phyloP scores from a whole-genome alignment of 2,888 invertebrate genomes.

The Therioaphis trifolii region DNA sequence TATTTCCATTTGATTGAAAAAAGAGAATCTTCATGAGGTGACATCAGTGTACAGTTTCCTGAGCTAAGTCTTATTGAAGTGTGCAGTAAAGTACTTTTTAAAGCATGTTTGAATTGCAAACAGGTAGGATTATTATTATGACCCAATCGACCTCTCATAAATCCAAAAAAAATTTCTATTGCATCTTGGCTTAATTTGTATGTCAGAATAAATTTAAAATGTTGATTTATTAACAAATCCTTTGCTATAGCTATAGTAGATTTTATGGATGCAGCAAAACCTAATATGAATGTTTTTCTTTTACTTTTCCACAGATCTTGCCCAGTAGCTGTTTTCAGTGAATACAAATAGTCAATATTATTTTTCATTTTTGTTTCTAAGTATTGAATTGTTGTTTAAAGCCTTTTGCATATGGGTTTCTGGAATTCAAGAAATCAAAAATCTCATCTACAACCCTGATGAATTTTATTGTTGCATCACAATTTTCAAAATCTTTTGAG shows the following conservation, averaged over 20 bases:
- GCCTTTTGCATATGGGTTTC: no score
- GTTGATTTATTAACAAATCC: no score
- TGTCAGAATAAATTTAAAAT: background rate
- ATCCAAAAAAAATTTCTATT: background rate
- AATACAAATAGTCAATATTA: background rate
- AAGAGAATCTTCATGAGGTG: background rate
- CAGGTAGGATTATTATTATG: slow-evolving; percentile 10
- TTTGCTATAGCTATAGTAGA: no score
- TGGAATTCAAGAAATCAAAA: no score
- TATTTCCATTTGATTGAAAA: background rate
- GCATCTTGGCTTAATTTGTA: slow-evolving; percentile 12
- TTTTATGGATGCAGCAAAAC: no score
- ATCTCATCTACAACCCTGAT: no score
- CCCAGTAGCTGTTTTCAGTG: background rate
- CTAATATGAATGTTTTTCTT: background rate
- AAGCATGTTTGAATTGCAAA: background rate
- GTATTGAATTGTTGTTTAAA: background rate
- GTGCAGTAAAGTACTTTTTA: background rate
- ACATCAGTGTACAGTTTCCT: background rate
- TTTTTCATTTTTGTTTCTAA: background rate
- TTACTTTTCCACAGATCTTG: background rate
- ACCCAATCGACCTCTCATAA: background rate
- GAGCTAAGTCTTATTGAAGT: background rate
- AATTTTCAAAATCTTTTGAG: background rate
- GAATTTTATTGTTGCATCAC: background rate